phyloP scores from a whole-genome alignment of 2,888 invertebrate genomes.

The Harpagoxenus sublaevis region DNA sequence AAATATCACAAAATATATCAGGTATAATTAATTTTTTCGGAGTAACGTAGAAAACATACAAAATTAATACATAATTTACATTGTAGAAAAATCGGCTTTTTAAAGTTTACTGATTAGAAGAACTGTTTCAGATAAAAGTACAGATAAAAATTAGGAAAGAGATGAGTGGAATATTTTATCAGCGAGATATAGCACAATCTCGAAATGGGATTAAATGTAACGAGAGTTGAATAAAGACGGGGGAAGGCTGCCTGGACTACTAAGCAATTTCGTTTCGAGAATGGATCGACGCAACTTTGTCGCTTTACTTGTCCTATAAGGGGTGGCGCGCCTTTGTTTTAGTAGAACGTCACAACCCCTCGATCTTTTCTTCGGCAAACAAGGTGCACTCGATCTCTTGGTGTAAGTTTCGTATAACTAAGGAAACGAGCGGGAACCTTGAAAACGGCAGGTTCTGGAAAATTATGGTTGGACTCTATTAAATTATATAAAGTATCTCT shows the following conservation, averaged over 20 bases:
- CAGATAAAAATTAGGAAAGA: constrained; percentile 16
- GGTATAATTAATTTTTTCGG: not conserved
- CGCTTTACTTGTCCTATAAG: constrained; percentile 37
- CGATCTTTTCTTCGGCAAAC: constrained; percentile 73
- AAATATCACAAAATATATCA: not conserved
- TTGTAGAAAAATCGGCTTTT: not conserved
- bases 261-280: constrained; percentile 45
- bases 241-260: not conserved
- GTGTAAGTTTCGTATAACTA: constrained; percentile 14
- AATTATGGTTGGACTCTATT: constrained; percentile 1
- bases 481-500: constrained; percentile 17
- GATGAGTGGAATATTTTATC: constrained; percentile 16
- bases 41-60: not conserved
- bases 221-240: constrained; percentile 4
- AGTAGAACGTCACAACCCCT: constrained; percentile 66
- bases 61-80: not conserved
- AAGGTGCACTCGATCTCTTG: constrained; percentile 56
- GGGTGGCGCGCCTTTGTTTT: constrained; percentile 80
- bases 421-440: not conserved
- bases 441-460: not conserved
- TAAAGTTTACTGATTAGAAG: not conserved
- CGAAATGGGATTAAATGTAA: constrained; percentile 39
- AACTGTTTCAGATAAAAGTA: not conserved
- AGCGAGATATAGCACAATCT: not conserved
- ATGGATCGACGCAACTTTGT: constrained; percentile 44